These are phyloP conservation scores for Cosmia trapezina DNA, from an alignment of 2,888 invertebrate species.

Conservation along the genomic window DNA sequence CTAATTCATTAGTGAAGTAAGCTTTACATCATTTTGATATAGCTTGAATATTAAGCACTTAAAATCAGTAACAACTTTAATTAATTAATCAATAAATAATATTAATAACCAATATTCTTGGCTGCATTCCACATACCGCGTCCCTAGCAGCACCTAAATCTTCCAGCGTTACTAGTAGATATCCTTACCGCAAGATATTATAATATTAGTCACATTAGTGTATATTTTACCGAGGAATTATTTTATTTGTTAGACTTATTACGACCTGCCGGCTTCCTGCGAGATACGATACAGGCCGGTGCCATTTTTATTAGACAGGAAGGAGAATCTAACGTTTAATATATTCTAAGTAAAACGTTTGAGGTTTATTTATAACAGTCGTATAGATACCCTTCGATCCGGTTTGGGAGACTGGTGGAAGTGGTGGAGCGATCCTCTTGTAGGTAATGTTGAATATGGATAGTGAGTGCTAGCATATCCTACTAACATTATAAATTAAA, in stretches of 20 bases:
- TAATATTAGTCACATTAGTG: conserved; percentile 90
- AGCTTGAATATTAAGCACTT: not conserved
- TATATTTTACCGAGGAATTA: conserved; percentile 88
- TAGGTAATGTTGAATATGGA: conserved; percentile 2
- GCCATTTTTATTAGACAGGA: conserved; percentile 89
- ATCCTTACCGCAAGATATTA: conserved; percentile 88
- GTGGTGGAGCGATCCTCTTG: conserved; percentile 31
- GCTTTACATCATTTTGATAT: too few species aligned
- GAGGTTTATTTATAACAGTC: conserved; percentile 80
- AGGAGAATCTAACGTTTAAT: conserved; percentile 89
- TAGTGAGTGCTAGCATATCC: conserved; percentile 1
- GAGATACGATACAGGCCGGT: conserved; percentile 84
- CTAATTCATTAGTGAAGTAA: not conserved
- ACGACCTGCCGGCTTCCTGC: conserved; percentile 85
- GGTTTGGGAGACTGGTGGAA: conserved; percentile 65
- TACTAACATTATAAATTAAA: not conserved
- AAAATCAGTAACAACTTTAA: not conserved
- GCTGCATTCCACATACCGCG: conserved; percentile 69
- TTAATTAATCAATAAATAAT: conserved; percentile 2
- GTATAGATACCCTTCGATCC: conserved; percentile 66
- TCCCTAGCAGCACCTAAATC: conserved; percentile 85
- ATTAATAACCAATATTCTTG: conserved; percentile 52
- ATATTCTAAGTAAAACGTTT: conserved; percentile 84
- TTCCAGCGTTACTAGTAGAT: conserved; percentile 87
- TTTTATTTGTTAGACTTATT: conserved; percentile 89